These are phyloP conservation scores for Sphaeramia orbicularis DNA, from an alignment of 2,797 vertebrate genomes.

Conservation along the genomic window DNA sequence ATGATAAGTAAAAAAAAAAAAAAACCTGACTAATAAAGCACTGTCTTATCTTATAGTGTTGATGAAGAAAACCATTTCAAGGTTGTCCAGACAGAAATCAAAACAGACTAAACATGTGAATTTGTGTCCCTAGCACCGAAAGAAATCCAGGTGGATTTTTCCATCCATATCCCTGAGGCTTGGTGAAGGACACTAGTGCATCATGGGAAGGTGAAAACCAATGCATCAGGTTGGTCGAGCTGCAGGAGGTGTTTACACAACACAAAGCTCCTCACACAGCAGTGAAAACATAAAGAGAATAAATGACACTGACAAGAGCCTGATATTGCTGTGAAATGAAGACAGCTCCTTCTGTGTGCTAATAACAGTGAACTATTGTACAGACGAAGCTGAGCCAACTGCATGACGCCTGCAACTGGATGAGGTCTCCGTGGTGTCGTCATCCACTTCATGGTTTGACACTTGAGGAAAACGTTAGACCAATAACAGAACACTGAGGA, in stretches of 20 bases:
- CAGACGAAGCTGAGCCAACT: constrained; percentile 42
- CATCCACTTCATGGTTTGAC: constrained; percentile 60
- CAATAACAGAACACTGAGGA: constrained; percentile 35
- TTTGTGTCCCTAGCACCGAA: too few species aligned
- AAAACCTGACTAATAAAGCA: too few species aligned
- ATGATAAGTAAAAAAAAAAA: too few species aligned
- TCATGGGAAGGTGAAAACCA: constrained; percentile 53
- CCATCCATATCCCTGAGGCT: too few species aligned
- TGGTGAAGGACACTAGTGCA: constrained; percentile 3
- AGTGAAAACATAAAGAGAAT: constrained; percentile 48
- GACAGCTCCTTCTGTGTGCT: constrained; percentile 78
- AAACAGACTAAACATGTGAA: too few species aligned
- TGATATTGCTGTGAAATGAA: constrained; percentile 75
- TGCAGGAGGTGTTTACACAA: constrained; percentile 73
- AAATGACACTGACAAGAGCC: constrained; percentile 52
- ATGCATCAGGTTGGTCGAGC: constrained; percentile 47
- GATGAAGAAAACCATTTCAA: too few species aligned
- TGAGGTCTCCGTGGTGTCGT: constrained; percentile 58
- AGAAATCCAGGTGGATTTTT: neutral
- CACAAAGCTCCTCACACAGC: constrained; percentile 43
- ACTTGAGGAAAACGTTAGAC: constrained; percentile 48
- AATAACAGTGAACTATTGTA: constrained; percentile 80
- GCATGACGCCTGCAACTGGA: constrained; percentile 69
- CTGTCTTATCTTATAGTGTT: too few species aligned
- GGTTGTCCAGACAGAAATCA: too few species aligned